A percentile compares a stretch with the other conserved stretches of the same genome.
These are phyloP conservation scores for Elaphurus davidianus DNA, from an alignment of 2,113 vertebrate species.

Conservation along the genomic window DNA sequence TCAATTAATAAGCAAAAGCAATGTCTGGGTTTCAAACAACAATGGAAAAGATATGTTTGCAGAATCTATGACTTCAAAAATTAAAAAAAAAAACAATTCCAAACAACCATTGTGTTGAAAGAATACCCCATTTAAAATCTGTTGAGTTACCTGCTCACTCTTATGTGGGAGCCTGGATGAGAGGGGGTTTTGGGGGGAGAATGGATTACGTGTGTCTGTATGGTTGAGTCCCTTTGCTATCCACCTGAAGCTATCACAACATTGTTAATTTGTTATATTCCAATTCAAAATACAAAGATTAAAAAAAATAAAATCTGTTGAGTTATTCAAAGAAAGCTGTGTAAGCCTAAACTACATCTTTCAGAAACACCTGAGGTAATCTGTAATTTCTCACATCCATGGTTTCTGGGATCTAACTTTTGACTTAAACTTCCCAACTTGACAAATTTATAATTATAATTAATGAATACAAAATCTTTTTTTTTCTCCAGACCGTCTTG, in stretches of 20 bases:
- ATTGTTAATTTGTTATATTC: neutral
- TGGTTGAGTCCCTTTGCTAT: neutral
- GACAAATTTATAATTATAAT: slow-evolving; percentile 15
- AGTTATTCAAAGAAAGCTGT: neutral
- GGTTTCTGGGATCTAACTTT: neutral
- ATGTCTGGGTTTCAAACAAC: neutral
- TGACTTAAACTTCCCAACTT: slow-evolving; percentile 2
- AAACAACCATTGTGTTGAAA: neutral
- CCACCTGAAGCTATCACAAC: neutral
- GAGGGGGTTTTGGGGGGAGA: neutral
- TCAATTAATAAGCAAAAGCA: slow-evolving; percentile 1
- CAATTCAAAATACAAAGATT: neutral
- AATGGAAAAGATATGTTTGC: neutral
- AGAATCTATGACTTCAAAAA: slow-evolving; percentile 9
- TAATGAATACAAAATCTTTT: neutral
- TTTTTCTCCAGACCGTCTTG: neutral
- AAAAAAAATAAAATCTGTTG: neutral
- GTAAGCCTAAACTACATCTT: neutral
- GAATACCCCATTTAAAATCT: neutral
- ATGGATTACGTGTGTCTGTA: neutral
- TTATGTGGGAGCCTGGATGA: neutral
- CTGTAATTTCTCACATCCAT: slow-evolving; percentile 10
- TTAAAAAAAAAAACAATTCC: neutral
- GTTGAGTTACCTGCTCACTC: neutral
- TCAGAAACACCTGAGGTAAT: neutral